These are phyloP conservation scores for Congeria kusceri DNA, from an alignment of 2,888 invertebrate genomes.

Conservation along the genomic window DNA sequence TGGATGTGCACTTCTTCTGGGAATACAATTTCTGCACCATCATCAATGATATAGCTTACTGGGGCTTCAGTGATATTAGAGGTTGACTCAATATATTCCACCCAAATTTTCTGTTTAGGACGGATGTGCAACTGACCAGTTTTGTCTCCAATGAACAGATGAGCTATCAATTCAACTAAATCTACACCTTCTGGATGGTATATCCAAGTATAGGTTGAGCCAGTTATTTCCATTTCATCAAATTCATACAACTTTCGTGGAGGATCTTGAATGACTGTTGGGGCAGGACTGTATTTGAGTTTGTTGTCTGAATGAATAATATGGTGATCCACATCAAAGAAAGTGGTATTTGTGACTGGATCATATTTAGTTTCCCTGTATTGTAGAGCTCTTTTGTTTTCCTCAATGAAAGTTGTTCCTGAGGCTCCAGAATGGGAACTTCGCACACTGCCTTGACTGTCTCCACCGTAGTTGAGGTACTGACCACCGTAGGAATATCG, in stretches of 20 bases:
- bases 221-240: constrained; percentile 76
- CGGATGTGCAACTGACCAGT: constrained; percentile 73
- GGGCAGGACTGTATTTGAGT: constrained; percentile 67
- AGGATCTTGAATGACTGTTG: constrained; percentile 70
- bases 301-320: constrained; percentile 73
- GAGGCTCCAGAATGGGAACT: constrained; percentile 72
- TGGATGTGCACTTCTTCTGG: constrained; percentile 76
- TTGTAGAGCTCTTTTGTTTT: constrained; percentile 72
- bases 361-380: constrained; percentile 77
- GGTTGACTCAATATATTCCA: constrained; percentile 74
- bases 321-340: constrained; percentile 74
- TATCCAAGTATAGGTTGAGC: constrained; percentile 68
- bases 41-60: constrained; percentile 74
- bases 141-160: constrained; percentile 76
- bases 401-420: constrained; percentile 77
- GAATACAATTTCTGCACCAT: constrained; percentile 70
- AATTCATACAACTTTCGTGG: constrained; percentile 68
- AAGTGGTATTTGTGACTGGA: constrained; percentile 71
- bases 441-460: constrained; percentile 57
- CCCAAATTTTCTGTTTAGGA: constrained; percentile 70
- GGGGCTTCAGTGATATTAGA: constrained; percentile 76
- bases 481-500: constrained; percentile 76
- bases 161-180: constrained; percentile 67
- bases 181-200: constrained; percentile 65
- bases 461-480: constrained; percentile 75